phyloP scores from a whole-genome alignment of 2,888 invertebrate species.

The Plebejus argus region DNA sequence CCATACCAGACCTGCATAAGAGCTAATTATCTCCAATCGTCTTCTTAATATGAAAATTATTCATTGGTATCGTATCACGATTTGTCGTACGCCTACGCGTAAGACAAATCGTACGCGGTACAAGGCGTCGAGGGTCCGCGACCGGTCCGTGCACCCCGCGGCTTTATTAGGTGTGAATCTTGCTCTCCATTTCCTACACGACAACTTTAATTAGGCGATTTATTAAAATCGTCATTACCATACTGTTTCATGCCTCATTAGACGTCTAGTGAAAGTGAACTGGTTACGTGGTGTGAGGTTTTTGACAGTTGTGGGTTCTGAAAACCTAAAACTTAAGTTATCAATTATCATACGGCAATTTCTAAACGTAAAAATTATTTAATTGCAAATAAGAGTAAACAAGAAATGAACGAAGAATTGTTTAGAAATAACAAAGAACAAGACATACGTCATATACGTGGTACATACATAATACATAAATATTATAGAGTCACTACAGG shows the following conservation, averaged over 20 bases:
- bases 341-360: background rate
- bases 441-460: no score
- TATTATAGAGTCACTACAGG: no score
- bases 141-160: slow-evolving; percentile 63
- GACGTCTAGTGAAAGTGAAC: slow-evolving; percentile 20
- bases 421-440: no score
- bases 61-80: slow-evolving; percentile 72
- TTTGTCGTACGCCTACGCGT: slow-evolving; percentile 71
- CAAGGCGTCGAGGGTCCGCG: slow-evolving; percentile 58
- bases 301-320: background rate
- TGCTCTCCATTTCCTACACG: slow-evolving; percentile 56
- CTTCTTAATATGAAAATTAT: slow-evolving; percentile 44
- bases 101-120: slow-evolving; percentile 48
- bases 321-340: background rate
- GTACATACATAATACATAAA: no score
- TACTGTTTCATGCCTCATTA: slow-evolving; percentile 11
- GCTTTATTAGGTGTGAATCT: slow-evolving; percentile 71
- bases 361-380: background rate
- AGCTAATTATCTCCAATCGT: background rate
- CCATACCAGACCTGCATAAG: background rate
- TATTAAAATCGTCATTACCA: slow-evolving; percentile 33
- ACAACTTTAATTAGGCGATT: slow-evolving; percentile 53
- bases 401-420: background rate
- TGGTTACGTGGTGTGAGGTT: background rate
- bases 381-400: no score